Base-by-base conservation (phyloP, 2,797 vertebrate species). In the Furcifer pardalis region DNA sequence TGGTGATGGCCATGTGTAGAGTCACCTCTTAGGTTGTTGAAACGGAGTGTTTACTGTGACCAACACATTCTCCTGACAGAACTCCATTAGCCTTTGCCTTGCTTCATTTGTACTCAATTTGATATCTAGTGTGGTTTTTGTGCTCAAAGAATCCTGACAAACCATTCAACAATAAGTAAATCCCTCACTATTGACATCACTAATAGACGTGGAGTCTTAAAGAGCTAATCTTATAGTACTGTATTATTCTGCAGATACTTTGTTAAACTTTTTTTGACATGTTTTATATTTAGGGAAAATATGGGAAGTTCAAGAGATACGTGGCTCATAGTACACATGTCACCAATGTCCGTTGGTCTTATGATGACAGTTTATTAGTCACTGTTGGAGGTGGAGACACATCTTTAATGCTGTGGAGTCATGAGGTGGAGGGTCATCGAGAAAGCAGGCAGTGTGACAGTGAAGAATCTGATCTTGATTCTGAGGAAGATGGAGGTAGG, bases 261-360 rank as follows among this genome's bases (percentile, higher is more conserved):
- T 19, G 87, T 73, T 2, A 77, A 32, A 49, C 21, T 1, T 52
- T 84, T 82, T 12, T 40, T 32, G 81, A 81, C 88, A 88, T 85
- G 74, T 73, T 93, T 63, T 35, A 27, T 88, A 86, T 81, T 46
- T 91, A 99, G 98, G 99, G 98, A 27, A 98, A 98, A 92, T 98
- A 97, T 95, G 98, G 97, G 52, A 99, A 99, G 93, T 99, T 98
- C 94, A 99, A 99, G 94, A 97, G 97, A 77, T 99, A 99, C 0
- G 96, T 99, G 93, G 98, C 98, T 81, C 99, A 99, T 93, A 99
- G 98, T 91, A 97, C 97, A 63, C 98, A 99, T 12, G 98, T 99
- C 85, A 99, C 98, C 71, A 99, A 99, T 46, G 98, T 99, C 78
- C 97, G 98, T 27, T 99, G 99, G 99, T 97, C 97, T 60, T 97